Evolutionary conservation across 1,140 invertebrate species (phyloP).

Genomic region (Leptinotarsa texana): DNA sequence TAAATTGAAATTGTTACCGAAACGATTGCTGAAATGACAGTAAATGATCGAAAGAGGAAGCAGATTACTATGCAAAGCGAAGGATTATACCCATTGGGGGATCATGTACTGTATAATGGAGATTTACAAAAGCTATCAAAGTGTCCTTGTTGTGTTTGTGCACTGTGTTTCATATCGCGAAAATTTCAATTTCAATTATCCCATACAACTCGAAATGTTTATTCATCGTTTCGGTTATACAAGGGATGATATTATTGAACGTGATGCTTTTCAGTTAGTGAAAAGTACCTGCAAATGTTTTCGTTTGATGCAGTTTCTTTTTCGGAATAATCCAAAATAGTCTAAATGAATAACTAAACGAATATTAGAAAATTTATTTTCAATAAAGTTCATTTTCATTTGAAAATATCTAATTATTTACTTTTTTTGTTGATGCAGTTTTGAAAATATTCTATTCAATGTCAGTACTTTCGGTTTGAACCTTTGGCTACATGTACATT

Average conservation of each 20-base stretch:
- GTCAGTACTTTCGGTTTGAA: too few species aligned
- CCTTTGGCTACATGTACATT: too few species aligned
- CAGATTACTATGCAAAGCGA: conserved; percentile 38
- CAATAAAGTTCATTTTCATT: too few species aligned
- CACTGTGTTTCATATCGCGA: conserved; percentile 37
- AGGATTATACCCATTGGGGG: conserved; percentile 36
- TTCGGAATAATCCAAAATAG: too few species aligned
- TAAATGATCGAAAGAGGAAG: conserved; percentile 36
- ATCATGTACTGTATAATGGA: conserved; percentile 34
- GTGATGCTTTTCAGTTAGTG: conserved; percentile 15
- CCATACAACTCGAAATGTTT: conserved; percentile 19
- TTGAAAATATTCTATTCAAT: too few species aligned
- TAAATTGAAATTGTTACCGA: conserved; percentile 35
- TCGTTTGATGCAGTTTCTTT: background rate
- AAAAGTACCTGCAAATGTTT: conserved; percentile 13
- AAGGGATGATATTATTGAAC: conserved; percentile 8
- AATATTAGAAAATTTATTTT: too few species aligned
- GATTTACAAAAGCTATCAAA: conserved; percentile 28
- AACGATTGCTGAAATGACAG: conserved; percentile 40
- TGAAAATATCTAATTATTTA: too few species aligned
- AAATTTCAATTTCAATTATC: conserved; percentile 36
- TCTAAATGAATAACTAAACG: too few species aligned
- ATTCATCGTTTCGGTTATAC: conserved; percentile 23
- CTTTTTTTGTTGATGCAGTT: too few species aligned
- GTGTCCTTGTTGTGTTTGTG: conserved; percentile 41